A percentile compares a stretch with the other conserved stretches of the same genome.
These are phyloP conservation scores for Ochropacha duplaris DNA, from an alignment of 2,888 invertebrate species.

Conservation along the genomic window DNA sequence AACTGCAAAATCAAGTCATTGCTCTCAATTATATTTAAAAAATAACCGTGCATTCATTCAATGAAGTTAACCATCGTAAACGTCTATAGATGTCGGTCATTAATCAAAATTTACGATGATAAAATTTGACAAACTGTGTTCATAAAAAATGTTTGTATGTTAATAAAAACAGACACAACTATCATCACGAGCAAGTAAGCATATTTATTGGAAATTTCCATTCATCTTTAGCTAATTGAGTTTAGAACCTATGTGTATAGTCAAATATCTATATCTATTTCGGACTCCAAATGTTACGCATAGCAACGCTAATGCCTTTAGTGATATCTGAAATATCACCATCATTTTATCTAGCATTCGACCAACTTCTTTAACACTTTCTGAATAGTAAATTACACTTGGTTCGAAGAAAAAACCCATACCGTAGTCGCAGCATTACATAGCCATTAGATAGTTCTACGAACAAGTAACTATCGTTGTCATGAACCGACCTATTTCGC, in stretches of 20 bases:
- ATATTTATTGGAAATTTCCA: too few species aligned
- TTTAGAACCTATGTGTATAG: too few species aligned
- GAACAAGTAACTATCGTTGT: not conserved
- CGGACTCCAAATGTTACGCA: too few species aligned
- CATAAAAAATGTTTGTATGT: not conserved
- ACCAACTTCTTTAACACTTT: not conserved
- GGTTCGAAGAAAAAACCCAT: not conserved
- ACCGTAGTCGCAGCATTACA: not conserved
- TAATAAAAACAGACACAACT: not conserved
- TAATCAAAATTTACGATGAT: not conserved
- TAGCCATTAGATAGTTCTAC: not conserved
- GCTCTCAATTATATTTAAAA: not conserved
- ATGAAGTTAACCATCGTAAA: not conserved
- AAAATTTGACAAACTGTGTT: not conserved
- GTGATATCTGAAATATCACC: not conserved
- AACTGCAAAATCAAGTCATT: not conserved
- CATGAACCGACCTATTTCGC: constrained; percentile 10
- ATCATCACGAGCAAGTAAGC: not conserved
- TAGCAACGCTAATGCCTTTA: not conserved
- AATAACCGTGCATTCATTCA: not conserved
- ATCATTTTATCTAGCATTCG: not conserved
- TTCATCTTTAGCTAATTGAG: too few species aligned
- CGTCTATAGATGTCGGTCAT: not conserved
- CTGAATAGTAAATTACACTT: not conserved
- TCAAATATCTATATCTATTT: too few species aligned